phyloP scores from a whole-genome alignment of 2,797 vertebrate genomes.

The Tolypeutes matacus region DNA sequence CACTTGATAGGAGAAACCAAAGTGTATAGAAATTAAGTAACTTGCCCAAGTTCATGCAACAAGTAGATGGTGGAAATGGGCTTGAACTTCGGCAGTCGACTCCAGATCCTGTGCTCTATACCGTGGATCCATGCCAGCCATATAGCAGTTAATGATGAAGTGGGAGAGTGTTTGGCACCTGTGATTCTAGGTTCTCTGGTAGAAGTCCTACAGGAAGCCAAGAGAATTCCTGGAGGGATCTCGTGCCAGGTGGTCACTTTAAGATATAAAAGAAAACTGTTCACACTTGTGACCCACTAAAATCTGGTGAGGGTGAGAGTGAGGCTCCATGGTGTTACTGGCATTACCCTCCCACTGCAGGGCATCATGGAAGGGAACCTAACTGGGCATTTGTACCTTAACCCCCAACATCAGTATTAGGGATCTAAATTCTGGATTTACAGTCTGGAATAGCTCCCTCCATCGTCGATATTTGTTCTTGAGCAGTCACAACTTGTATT shows the following conservation, averaged over 20 bases:
- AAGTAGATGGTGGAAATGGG: not conserved
- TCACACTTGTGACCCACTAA: not conserved
- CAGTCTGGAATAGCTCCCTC: not conserved
- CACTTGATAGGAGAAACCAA: constrained; percentile 22
- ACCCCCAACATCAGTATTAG: not conserved
- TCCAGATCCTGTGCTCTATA: not conserved
- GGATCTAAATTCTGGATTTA: not conserved
- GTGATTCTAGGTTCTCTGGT: not conserved
- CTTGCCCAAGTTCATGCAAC: not conserved
- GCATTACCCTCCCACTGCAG: no score
- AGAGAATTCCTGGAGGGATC: constrained; percentile 3
- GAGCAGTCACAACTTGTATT: not conserved
- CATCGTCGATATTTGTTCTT: not conserved
- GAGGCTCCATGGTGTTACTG: not conserved
- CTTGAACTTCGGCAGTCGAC: not conserved
- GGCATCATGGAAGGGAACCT: not conserved
- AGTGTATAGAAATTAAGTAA: not conserved
- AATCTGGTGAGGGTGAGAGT: not conserved
- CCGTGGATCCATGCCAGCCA: rapidly evolving
- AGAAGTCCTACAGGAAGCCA: not conserved
- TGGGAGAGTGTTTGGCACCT: no score
- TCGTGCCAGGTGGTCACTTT: not conserved
- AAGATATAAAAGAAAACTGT: not conserved
- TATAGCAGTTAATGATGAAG: not conserved
- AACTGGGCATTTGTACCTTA: not conserved